Base-by-base conservation (phyloP, 1,140 invertebrate species). In the Gonatopus flavifemur region DNA sequence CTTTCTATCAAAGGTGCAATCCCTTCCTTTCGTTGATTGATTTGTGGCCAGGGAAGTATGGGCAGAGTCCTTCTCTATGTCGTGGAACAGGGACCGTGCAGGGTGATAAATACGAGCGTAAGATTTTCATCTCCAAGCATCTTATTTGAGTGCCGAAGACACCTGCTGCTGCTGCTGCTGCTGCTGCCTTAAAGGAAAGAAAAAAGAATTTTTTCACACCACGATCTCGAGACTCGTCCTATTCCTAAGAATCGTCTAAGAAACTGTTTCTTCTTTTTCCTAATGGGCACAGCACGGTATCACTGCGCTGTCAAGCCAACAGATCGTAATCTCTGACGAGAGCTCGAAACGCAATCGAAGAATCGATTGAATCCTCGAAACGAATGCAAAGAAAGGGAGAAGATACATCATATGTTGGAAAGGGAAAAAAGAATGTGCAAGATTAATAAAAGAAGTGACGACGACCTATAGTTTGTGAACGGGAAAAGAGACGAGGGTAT, bases 51-150 rank as follows among this genome's bases (percentile, higher is more conserved):
- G 52, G 38, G 49, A 61, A 52, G 55, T 50, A 43, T 61, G 41
- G 62, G 62, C 61, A 58, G 59, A 47, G 52, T 42, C 18, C 19
- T 21, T 24, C 25, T 46, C 28, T 46, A 22, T 13, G 28, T 38
- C 36, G 35, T 16, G 28, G n/a, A n/a, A n/a, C n/a, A n/a, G n/a
- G n/a, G n/a, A n/a, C n/a, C n/a, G 43, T 33, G 12, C 28, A 36
- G 21, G 45, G 28, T 43, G 61, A 58, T 63, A 64, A 63, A 65
- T 65, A 55, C 49, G 49, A 24, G 38, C 20, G 44, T 36, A 45
- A 63, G 59, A 64, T 65, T 55, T 57, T 60, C 54, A 61, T 65
- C 58, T 64, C 48, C 6, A n/a, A n/a, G n/a, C n/a, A n/a, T n/a
- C n/a, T n/a, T n/a, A n/a, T 45, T 22, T 44, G 42, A 35, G 19